Percentiles rank a stretch among this genome's conserved stretches.
These are phyloP conservation scores for Drosophila elegans DNA, from an alignment of 1,140 invertebrate species.

Conservation along the genomic window DNA sequence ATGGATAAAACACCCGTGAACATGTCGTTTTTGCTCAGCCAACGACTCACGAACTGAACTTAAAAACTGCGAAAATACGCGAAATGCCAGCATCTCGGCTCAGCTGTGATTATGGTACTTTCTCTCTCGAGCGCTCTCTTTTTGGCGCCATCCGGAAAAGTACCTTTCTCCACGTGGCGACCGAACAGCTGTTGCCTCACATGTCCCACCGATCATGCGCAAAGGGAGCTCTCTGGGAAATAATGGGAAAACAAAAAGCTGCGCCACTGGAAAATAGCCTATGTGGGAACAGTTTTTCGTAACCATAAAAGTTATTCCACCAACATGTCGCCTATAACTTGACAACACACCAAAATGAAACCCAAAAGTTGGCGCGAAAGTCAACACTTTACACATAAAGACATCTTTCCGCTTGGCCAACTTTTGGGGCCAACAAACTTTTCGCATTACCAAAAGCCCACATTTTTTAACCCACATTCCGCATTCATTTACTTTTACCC, in stretches of 20 bases:
- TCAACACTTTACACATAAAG: constrained; percentile 16
- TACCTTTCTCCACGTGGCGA: constrained; percentile 47
- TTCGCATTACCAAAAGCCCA: constrained; percentile 19
- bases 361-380: constrained; percentile 54
- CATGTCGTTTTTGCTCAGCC: constrained; percentile 63
- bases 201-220: constrained; percentile 11
- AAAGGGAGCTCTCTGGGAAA: constrained; percentile 3
- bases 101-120: constrained; percentile 59
- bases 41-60: constrained; percentile 73
- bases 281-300: constrained; percentile 40
- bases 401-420: constrained; percentile 23
- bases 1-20: constrained; percentile 28
- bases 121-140: constrained; percentile 41
- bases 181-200: constrained; percentile 58
- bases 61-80: constrained; percentile 9
- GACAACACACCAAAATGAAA: neutral
- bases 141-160: constrained; percentile 60
- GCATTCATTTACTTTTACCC: constrained; percentile 1
- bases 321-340: constrained; percentile 10
- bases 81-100: constrained; percentile 65
- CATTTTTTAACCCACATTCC: constrained; percentile 20
- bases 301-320: constrained; percentile 19
- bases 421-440: constrained; percentile 30
- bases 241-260: constrained; percentile 15
- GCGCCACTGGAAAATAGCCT: constrained; percentile 33